Percentiles rank a stretch among this genome's conserved stretches.
These are phyloP conservation scores for Bombus polaris DNA, from an alignment of 1,140 invertebrate genomes.

Conservation along the genomic window DNA sequence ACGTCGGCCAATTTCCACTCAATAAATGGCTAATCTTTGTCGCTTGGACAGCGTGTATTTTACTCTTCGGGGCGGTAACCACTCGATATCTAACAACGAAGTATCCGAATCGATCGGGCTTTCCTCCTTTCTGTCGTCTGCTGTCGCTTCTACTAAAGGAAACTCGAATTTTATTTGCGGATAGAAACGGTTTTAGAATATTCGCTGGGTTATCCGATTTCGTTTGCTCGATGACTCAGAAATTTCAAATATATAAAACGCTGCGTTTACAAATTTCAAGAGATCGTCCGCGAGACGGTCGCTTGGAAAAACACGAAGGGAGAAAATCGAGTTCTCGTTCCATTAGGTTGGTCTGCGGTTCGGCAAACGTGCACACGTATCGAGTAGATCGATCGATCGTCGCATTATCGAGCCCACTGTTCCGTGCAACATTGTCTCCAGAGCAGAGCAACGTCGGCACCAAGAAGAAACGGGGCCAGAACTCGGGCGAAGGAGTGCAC, in stretches of 20 bases:
- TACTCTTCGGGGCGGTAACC: not conserved
- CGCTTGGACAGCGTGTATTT: slow-evolving; percentile 16
- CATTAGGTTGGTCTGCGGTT: slow-evolving; percentile 22
- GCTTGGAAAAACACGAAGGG: not conserved
- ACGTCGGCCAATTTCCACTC: not conserved
- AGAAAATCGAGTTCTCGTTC: slow-evolving; percentile 2
- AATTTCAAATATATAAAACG: no score
- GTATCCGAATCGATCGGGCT: not conserved
- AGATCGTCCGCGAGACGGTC: not conserved
- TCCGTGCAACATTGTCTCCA: slow-evolving; percentile 8
- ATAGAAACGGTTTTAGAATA: no score
- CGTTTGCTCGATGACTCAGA: no score
- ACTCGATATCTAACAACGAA: not conserved
- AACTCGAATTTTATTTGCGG: no score
- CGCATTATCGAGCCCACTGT: slow-evolving; percentile 13
- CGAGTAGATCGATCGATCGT: not conserved
- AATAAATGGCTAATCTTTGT: slow-evolving; percentile 19
- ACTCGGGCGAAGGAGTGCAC: slow-evolving; percentile 37
- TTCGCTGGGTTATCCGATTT: no score
- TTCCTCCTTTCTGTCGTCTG: no score
- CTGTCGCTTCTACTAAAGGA: no score
- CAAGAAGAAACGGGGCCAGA: slow-evolving; percentile 36
- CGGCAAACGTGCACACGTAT: not conserved
- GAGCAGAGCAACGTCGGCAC: not conserved
- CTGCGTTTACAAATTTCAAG: no score